These are phyloP conservation scores for Diplazon laetatorius DNA, from an alignment of 2,888 invertebrate species.

Conservation along the genomic window DNA sequence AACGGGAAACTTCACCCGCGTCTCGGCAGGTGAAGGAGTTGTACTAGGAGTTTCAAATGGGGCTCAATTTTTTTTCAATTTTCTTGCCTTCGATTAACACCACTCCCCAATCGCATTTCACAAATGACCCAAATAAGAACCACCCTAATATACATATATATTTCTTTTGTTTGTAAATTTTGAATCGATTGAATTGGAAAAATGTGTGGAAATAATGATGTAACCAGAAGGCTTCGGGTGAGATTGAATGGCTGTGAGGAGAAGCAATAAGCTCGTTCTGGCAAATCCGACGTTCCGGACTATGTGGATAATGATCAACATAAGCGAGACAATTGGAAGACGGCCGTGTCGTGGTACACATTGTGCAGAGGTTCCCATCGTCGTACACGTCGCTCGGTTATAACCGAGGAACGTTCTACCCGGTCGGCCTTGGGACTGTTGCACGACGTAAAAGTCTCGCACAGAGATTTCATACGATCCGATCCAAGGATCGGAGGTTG, in stretches of 20 bases:
- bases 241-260: conserved; percentile 3
- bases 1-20: no score
- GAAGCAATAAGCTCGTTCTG: conserved; percentile 6
- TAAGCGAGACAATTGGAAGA: conserved; percentile 17
- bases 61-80: no score
- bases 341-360: conserved; percentile 23
- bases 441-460: conserved; percentile 50
- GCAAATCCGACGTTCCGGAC: conserved; percentile 9
- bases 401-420: conserved; percentile 30
- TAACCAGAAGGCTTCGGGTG: background rate
- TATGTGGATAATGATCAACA: conserved; percentile 19
- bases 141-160: no score
- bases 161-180: no score
- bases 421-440: conserved; percentile 51
- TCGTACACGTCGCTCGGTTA: background rate
- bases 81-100: no score
- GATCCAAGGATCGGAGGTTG: conserved; percentile 63
- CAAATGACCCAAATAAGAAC: no score
- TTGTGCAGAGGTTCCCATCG: conserved; percentile 16
- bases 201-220: no score
- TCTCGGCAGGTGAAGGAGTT: no score
- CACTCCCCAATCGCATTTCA: no score
- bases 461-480: conserved; percentile 64
- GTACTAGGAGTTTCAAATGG: no score
- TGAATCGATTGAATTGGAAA: no score